Base-by-base conservation (phyloP, 1,140 invertebrate genomes). In the Solen grandis region DNA sequence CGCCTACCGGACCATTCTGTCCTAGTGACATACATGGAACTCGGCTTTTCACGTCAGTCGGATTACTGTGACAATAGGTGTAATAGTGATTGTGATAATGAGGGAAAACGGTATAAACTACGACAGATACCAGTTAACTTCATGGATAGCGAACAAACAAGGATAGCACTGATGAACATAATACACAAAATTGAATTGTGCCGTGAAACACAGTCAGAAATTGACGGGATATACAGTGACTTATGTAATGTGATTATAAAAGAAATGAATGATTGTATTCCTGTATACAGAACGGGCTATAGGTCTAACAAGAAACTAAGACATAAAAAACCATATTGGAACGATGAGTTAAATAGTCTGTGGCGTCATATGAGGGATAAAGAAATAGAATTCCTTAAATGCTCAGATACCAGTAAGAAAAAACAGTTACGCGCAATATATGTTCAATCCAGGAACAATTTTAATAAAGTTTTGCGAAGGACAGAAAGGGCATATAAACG, bases 311-410 rank as follows among this genome's bases (percentile, higher is more conserved):
- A 50, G 38, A 33, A 36, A 16, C 27, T 50, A 10, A 66, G 35
- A 66, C 5, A 19, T n/a, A 5, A 41, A n/a, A 68, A 50, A 50
- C 65, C 65, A 3, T 68, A 5, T 19, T 68, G 65, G 65, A 50
- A 41, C 25, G 36, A 68, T 2, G 27, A 68, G 14, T n/a, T 68
- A 13, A 22, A 5, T 46, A 50, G 10, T 25, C 25, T 46, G 19
- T 68, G 65, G 41, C 41, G 52, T 25, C 13, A 2, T 25, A 68
- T 68, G 38, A 25, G 36, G n/a, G 36, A 14, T 10, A 68, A 68
- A 50, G 65, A 68, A 29, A 46, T 29, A 50, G 4, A 10, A 8
- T 46, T 25, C 29, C 31, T 68, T 19, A 68, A 46, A 46, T 50
- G 41, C 33, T 22, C 8, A 5, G 65, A 31, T 27, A 10, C 19